Evolutionary conservation across 2,797 vertebrate species (phyloP).

Genomic region (Eupleurogrammus muticus): DNA sequence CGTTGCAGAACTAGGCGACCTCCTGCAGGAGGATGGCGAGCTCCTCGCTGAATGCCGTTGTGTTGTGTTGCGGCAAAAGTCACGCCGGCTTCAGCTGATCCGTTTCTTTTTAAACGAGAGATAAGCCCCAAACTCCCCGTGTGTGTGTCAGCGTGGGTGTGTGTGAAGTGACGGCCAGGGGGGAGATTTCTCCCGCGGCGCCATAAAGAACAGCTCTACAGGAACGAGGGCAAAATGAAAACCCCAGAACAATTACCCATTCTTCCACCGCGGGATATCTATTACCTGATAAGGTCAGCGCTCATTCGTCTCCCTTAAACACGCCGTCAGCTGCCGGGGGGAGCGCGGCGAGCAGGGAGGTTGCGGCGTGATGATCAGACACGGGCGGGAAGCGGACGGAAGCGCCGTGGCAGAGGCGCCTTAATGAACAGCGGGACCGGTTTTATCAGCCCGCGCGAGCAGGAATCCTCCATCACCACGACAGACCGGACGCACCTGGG

Average conservation of each 20-base stretch:
- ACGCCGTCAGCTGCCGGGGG: constrained; percentile 50
- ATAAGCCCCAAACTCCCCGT: constrained; percentile 12
- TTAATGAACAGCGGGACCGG: constrained; percentile 51
- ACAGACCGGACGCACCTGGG: constrained; percentile 47
- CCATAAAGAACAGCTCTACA: constrained; percentile 38
- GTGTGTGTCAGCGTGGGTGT: constrained; percentile 11
- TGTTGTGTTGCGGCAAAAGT: no score
- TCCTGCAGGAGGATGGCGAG: no score
- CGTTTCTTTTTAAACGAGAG: constrained; percentile 1
- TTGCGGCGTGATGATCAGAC: constrained; percentile 53
- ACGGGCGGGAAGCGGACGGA: constrained; percentile 31
- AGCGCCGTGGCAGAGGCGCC: constrained; percentile 9
- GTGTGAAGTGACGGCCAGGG: constrained; percentile 40
- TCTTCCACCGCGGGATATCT: constrained; percentile 61
- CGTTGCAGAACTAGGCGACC: no score
- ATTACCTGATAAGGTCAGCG: constrained; percentile 70
- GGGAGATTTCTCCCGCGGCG: constrained; percentile 11
- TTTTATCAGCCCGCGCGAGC: constrained; percentile 46
- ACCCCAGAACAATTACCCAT: constrained; percentile 56
- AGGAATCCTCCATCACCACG: constrained; percentile 60
- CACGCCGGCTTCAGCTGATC: neutral
- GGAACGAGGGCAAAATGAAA: constrained; percentile 55
- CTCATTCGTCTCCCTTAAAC: constrained; percentile 75
- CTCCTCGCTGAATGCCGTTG: no score
- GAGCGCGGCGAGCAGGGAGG: constrained; percentile 35